Base-by-base conservation (phyloP, 2,888 invertebrate genomes). In the Tetheella fluctuosa region DNA sequence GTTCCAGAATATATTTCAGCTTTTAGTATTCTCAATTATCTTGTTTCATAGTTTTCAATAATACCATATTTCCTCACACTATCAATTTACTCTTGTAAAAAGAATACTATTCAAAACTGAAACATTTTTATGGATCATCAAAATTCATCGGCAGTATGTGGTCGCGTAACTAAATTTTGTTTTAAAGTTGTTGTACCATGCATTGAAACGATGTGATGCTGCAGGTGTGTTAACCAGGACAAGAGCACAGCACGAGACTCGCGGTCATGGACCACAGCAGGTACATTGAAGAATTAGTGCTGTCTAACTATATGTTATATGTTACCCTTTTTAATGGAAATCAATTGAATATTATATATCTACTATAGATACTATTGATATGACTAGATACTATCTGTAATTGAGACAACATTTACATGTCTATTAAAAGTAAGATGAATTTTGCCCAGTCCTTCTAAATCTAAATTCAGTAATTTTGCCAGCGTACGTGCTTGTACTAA, bases 191-290 rank as follows among this genome's bases (percentile, higher is more conserved):
- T 62, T 58, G 58, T 59, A 69, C 37, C 12, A 13, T 68, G 74
- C 84, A 81, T 83, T 77, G 83, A 74, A 79, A 81, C 74, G 81
- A 65, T 80, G 69, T 81, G 79, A 79, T 86, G 80, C 81, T 73
- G 79, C 92, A 92, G 92, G 90, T 92, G 90, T 85, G 88, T 90
- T 73, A 86, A 82, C 84, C 90, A 90, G 80, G 92, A 93, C 80
- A 91, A 93, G 85, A 79, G 80, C 56, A 77, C 88, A 30, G 68
- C 88, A 56, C 78, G 92, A 79, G 92, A 93, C 56, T 77, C 85
- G 28, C 82, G 92, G 30, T 76, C 88, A 52, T 92, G 92, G 92
- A 86, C 86, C n/a, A 68, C 85, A 53, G 76, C 88, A 88, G 89
- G 89, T 89, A 89, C 67, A 79, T 82, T 78, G 79, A 83, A 79